Conservation (phyloP, 2,113 vertebrate genomes). For the Oxyruncus cristatus region DNA sequence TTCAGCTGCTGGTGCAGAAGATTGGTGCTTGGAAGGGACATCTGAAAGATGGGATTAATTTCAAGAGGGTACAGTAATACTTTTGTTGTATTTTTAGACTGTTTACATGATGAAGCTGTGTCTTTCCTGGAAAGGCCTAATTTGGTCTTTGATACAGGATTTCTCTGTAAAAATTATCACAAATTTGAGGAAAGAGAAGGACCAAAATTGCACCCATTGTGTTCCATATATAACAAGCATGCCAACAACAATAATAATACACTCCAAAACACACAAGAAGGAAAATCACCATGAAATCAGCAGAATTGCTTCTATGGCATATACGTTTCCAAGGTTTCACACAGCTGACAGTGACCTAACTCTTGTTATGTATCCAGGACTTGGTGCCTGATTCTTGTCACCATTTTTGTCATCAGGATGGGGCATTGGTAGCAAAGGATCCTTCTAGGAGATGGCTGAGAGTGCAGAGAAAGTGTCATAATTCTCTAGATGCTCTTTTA, state of each 20-base stretch:
- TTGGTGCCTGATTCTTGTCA: not conserved
- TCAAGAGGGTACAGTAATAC: not conserved
- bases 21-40: not conserved
- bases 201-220: not conserved
- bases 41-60: not conserved
- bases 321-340: constrained; percentile 33
- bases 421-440: not conserved
- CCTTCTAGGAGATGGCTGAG: constrained; percentile 1
- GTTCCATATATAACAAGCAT: not conserved
- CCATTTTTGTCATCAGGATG: not conserved
- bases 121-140: not conserved
- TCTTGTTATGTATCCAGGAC: not conserved
- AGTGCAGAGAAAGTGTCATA: not conserved
- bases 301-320: constrained; percentile 51
- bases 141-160: not conserved
- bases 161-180: not conserved
- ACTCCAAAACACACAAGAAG: constrained; percentile 11
- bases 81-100: not conserved
- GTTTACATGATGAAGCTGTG: not conserved
- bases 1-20: not conserved
- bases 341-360: constrained; percentile 34
- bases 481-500: not conserved
- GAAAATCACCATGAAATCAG: not conserved
- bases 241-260: not conserved
- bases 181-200: not conserved